Evolutionary conservation across 92 coral and sea anemone genomes (phyloP), one percentile per base, ranked within the genome.

Genomic region (Actinostola sp.): DNA sequence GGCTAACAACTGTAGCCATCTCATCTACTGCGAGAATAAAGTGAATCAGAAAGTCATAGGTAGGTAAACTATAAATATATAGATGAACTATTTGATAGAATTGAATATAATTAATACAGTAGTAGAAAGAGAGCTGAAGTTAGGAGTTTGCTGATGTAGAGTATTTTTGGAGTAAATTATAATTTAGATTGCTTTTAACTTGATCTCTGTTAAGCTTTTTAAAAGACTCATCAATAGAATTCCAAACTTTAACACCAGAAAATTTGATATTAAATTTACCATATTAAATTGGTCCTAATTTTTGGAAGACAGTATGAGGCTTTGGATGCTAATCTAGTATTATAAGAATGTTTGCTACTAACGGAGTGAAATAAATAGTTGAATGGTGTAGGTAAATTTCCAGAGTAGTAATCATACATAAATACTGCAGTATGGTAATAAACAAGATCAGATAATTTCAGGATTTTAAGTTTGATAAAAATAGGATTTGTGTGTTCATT

Each of bases 271-370:
- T 71, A 43, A 82, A 82, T 74, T 82, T 73, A 15, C 87, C 87
- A 82, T 82, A 76, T n/a, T n/a, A n/a, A n/a, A 69, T 82, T 82
- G 15, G 82, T 75, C 65, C 75, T 77, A 10, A 66, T 63, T 53
- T 63, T 63, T 42, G 84, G 69, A 21, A 78, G 45, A 36, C 58
- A 70, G 52, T 58, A 70, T 26, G 82, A 15, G 16, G 27, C 35
- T 82, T 68, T 83, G 15, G 79, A 78, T 29, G 83, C 69, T 58
- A 72, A 72, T 55, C 88, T 70, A 25, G 88, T 83, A 62, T 77
- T 76, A 42, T 82, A 75, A 54, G 42, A 54, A 48, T 81, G 86
- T 15, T 58, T 23, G 14, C 31, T 61, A 36, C 58, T 76, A 30
- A 75, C 66, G 21, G 36, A 33, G 33, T 69, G 25, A 55, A 62